Evolutionary conservation across 1,140 invertebrate genomes (phyloP), one percentile per base, ranked within the genome.

Genomic region (Glossosoma conforme): DNA sequence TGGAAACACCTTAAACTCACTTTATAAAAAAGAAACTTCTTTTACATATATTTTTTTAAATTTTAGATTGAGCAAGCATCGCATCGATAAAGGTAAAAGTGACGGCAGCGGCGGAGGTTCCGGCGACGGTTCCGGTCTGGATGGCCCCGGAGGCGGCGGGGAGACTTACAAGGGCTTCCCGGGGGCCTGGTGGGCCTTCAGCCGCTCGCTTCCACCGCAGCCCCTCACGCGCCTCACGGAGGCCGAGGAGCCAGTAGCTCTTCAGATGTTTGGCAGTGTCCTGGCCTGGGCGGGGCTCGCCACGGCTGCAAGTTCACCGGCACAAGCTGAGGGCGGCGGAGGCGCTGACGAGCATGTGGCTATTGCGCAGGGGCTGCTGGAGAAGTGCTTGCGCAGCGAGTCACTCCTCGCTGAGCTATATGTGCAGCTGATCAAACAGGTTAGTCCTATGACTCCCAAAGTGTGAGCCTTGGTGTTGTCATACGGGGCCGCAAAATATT

Each of bases 111-210:
- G 81, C 49, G 74, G 74, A 25, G 65, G 71, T 0, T 68, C 71
- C 46, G 81, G 85, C 59, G 78, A 81, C 48, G 24, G 42, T 17
- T 32, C 42, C 17, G 15, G 15, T 2, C 50, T 53, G 8, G 21
- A 18, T 10, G 30, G 20, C 5, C 17, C 19, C 11, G 40, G 37
- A n/a, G 17, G 21, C n/a, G 10, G 33, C 15, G 87, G 87, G 11
- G 90, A 93, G 71, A 86, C 82, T 11, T 93, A 93, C 65, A 92
- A 91, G 72, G 86, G 87, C 35, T 93, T 90, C 68, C 82, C 86
- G 8, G 48, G 65, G 9, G 61, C 59, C 1, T 96, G 88, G 72
- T 97, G 93, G 93, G 86, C 90, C 2, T 97, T 92, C 64, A 91
- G 84, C 64, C 84, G 88, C 63, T 80, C 82, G 62, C 79, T 78